Evolutionary conservation across 2,113 vertebrate species (phyloP), one percentile per base, ranked within the genome.

Genomic region (Otolemur garnettii): DNA sequence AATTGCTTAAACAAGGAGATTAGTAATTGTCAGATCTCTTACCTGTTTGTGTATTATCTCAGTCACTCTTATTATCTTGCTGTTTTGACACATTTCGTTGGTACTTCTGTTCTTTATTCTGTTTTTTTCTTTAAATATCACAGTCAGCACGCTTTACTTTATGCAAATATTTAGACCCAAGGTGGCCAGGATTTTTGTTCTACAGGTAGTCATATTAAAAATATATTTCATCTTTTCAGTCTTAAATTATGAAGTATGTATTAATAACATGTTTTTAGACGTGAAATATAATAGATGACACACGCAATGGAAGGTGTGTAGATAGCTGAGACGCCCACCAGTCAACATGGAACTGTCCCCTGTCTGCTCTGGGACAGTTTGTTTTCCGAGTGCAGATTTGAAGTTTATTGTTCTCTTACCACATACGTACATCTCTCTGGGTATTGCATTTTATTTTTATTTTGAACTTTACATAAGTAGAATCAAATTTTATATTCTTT

Each of bases 181-280:
- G 30, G 62, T 8, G 28, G 22, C 69, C 50, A 26, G 53, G 8
- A 38, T 60, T 81, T 30, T 64, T 66, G n/a, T 75, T 64, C 28
- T 77, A 26, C n/a, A 11, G 28, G n/a, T 57, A 90, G 69, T 28
- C 81, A 35, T 1, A 0, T 45, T 83, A 77, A 60, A 53, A 60
- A 78, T 90, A 75, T 68, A 12, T 30, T 33, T 68, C 26, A 38
- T 60, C 24, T 30, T 50, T 83, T 57, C 35, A 12, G 7, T 68
- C 69, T 84, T 84, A 69, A 90, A 78, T 30, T 57, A 28, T 90
- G 71, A 84, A 59, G 50, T 77, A 77, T 64, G 38, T 89, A 75
- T 84, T 69, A 69, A 72, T 72, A 82, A 83, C 59, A 69, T 57
- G 5, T 72, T 72, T 35, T 28, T 45, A 62, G n/a, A 82, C 55